Evolutionary conservation across 1,140 invertebrate genomes (phyloP), one percentile per base, ranked within the genome.

Genomic region (Nasonia vitripennis): DNA sequence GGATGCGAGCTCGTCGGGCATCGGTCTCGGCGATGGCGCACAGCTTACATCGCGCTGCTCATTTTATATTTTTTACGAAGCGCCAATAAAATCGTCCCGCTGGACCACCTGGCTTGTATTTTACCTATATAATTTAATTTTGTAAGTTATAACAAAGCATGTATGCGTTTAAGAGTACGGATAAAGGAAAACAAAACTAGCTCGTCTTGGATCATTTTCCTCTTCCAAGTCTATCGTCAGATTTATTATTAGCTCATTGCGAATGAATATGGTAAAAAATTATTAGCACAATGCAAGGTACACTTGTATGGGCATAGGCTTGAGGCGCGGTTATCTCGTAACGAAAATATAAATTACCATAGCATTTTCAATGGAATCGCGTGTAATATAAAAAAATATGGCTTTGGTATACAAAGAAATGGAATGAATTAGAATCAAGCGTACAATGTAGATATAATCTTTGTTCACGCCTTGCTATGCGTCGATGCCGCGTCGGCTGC

Each of bases 101-200:
- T 17, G 27, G 23, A 68, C 6, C 23, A 74, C 67, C 11, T 6
- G 31, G 34, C 73, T 51, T 14, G n/a, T 31, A 75, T 55, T 85
- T 75, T 85, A 81, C 51, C 34, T 85, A 48, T 85, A 48, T 80
- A 74, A 85, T 75, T 81, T 74, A 55, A 45, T 85, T 85, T 85
- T 85, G 23, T 85, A 85, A 85, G 70, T 80, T 85, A 81, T n/a
- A 85, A 74, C 75, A 81, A 85, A 80, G 37, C 45, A 1, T 80
- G 17, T 79, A 74, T 80, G 77, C 48, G 79, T 79, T 80, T 14
- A 9, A 80, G 5, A 34, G 48, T 84, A 70, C 75, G 71, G 68
- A 74, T 55, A 73, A 73, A 81, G 1, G 27, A 27, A 68, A 12
- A 68, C 6, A 37, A 20, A 6, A n/a, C 7, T 0, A 34, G 14